phyloP scores from a whole-genome alignment of 2,888 invertebrate species.

The Drosophila buzzatii region DNA sequence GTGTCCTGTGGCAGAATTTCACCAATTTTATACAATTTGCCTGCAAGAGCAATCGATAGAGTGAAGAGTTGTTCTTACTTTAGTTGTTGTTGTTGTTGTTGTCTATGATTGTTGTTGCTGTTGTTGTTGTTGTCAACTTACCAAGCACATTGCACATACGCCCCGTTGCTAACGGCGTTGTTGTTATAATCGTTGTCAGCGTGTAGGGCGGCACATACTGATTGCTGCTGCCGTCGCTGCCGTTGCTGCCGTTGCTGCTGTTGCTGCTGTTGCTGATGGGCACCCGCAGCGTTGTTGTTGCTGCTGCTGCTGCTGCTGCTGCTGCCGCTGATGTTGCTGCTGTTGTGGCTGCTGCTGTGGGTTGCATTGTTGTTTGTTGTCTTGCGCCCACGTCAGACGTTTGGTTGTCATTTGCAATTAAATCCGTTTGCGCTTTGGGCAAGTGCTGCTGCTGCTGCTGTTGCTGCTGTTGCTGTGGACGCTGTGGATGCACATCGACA shows the following conservation, averaged over 20 bases:
- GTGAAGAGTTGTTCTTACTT: background rate
- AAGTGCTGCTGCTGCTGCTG: constrained; percentile 26
- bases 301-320: constrained; percentile 12
- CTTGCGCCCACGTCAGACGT: constrained; percentile 47
- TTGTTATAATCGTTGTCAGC: constrained; percentile 72
- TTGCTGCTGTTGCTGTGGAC: constrained; percentile 44
- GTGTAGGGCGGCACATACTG: constrained; percentile 63
- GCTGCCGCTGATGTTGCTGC: constrained; percentile 33
- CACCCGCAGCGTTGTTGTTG: constrained; percentile 34
- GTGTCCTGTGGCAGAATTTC: constrained; percentile 89
- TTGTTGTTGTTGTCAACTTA: constrained; percentile 46
- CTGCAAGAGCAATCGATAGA: constrained; percentile 83
- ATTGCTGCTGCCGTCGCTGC: constrained; percentile 62
- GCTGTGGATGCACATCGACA: constrained; percentile 76
- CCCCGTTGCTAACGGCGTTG: constrained; percentile 64
- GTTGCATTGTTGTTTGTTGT: constrained; percentile 54
- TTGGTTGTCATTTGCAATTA: constrained; percentile 79
- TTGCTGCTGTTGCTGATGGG: constrained; percentile 46
- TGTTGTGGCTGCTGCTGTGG: constrained; percentile 43
- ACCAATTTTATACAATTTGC: constrained; percentile 88
- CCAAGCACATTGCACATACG: constrained; percentile 75
- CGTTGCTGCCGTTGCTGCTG: constrained; percentile 19
- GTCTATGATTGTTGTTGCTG: background rate
- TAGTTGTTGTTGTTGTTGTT: constrained; percentile 3
- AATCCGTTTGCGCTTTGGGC: constrained; percentile 66